These are phyloP conservation scores for Chelonoidis abingdonii DNA, from an alignment of 2,113 vertebrate genomes.

Conservation along the genomic window DNA sequence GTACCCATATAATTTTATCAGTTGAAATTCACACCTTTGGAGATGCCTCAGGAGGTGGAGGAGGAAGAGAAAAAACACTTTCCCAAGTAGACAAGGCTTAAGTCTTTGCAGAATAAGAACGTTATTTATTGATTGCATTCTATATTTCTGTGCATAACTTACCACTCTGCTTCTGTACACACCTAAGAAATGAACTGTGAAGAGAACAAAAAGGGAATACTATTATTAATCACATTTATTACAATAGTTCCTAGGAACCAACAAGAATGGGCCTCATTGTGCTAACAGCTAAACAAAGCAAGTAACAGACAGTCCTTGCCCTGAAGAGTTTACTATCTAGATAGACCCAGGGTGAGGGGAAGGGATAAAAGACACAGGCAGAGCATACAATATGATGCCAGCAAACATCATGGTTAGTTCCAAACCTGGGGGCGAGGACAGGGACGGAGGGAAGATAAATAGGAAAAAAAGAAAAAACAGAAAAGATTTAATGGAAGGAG, in stretches of 20 bases:
- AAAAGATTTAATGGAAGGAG: not conserved
- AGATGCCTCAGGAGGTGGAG: fast-evolving
- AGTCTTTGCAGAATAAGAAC: not conserved
- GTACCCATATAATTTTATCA: not conserved
- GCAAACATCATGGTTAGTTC: not conserved
- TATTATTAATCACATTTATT: not conserved
- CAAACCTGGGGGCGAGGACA: not conserved
- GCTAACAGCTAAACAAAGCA: not conserved
- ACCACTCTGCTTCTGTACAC: fast-evolving
- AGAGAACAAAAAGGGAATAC: not conserved
- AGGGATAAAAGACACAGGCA: not conserved
- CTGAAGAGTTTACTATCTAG: not conserved
- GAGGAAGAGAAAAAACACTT: not conserved
- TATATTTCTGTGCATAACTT: not conserved
- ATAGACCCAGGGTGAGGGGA: not conserved
- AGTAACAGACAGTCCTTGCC: not conserved
- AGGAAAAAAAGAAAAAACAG: not conserved
- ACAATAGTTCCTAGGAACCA: not conserved
- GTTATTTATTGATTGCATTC: fast-evolving
- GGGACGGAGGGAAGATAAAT: not conserved
- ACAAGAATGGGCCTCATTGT: not conserved
- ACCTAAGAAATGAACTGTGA: not conserved
- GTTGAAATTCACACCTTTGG: not conserved
- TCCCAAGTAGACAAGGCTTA: not conserved
- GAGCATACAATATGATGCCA: not conserved